Percentiles rank a stretch among this genome's conserved stretches.
These are phyloP conservation scores for Picus viridis DNA, from an alignment of 2,797 vertebrate species.

Conservation along the genomic window DNA sequence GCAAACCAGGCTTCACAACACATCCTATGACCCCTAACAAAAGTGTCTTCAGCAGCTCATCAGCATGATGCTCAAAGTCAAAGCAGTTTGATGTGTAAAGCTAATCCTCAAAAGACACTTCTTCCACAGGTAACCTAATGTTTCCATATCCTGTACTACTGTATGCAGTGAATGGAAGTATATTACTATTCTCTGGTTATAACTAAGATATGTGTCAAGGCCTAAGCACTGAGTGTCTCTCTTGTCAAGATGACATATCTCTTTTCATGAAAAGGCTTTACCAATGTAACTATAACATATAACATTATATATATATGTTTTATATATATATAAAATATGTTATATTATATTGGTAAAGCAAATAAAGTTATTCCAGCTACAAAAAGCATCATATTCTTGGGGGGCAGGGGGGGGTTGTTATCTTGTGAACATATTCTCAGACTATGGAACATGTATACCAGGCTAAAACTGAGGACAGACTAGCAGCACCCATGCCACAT, in stretches of 20 bases:
- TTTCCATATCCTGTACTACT: not conserved
- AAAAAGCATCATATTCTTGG: not conserved
- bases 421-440: not conserved
- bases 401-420: not conserved
- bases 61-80: not conserved
- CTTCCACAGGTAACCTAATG: not conserved
- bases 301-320: too few relatives aligned
- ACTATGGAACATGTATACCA: rapidly evolving
- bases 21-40: not conserved
- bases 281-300: not conserved
- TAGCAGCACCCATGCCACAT: not conserved
- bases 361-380: not conserved
- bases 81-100: not conserved
- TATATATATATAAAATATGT: too few relatives aligned
- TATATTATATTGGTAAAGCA: too few relatives aligned
- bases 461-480: not conserved
- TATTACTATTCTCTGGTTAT: not conserved
- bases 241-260: not conserved
- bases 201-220: not conserved
- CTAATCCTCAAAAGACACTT: not conserved
- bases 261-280: not conserved
- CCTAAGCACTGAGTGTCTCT: not conserved
- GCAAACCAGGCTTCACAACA: not conserved
- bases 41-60: not conserved
- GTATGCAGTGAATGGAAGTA: not conserved